phyloP scores from a whole-genome alignment of 2,113 vertebrate species.

The Hepsetus odoe region DNA sequence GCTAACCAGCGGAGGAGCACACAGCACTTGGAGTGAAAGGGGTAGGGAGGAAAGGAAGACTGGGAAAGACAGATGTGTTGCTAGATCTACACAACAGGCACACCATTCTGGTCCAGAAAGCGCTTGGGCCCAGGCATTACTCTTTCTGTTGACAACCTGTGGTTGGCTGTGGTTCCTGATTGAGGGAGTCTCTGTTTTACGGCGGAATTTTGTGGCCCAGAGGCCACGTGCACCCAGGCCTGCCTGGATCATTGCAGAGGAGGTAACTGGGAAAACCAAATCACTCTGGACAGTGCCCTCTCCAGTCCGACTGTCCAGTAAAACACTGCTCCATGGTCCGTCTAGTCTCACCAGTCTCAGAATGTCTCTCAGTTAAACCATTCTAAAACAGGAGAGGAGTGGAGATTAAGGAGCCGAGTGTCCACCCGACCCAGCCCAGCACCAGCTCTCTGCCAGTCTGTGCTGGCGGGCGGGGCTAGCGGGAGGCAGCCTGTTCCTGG shows the following conservation, averaged over 20 bases:
- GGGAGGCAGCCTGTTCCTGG: constrained; percentile 35
- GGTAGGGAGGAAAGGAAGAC: not conserved
- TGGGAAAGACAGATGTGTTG: not conserved
- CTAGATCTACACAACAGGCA: not conserved
- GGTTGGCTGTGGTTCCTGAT: constrained; percentile 11
- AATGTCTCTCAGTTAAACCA: not conserved
- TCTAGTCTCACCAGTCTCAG: not conserved
- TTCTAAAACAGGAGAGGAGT: constrained; percentile 2
- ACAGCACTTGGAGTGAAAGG: not conserved
- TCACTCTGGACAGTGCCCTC: constrained; percentile 1
- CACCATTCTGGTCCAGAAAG: not conserved
- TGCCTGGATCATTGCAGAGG: constrained; percentile 82
- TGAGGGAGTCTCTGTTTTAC: constrained; percentile 6
- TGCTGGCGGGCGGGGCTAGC: constrained; percentile 54
- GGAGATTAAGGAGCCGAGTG: not conserved
- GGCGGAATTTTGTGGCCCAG: not conserved
- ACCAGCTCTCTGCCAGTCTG: constrained; percentile 18
- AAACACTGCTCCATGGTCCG: not conserved
- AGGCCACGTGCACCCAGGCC: constrained; percentile 82
- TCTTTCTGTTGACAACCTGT: not conserved
- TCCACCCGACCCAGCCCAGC: not conserved
- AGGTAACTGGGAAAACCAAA: constrained; percentile 7
- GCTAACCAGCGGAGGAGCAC: constrained; percentile 3
- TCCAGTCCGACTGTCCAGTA: not conserved
- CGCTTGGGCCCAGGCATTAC: not conserved